Evolutionary conservation across 2,797 vertebrate genomes (phyloP).

Genomic region (Phataginus tricuspis): DNA sequence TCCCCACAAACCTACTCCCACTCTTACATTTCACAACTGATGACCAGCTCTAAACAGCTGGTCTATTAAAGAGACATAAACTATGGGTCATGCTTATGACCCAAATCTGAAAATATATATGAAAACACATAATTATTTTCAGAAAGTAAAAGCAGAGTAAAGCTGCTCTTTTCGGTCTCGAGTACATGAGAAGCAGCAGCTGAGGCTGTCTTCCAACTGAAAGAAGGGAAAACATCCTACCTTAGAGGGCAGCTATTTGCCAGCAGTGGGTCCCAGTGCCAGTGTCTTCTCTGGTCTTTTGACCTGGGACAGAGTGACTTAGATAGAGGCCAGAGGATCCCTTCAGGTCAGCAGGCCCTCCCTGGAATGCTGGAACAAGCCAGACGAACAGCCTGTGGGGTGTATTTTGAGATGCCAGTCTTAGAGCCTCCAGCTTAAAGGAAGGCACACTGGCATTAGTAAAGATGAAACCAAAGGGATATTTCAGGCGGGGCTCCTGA

Average conservation of each 20-base stretch:
- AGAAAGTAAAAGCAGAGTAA: constrained; percentile 53
- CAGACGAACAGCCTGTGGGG: fast-evolving
- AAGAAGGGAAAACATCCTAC: constrained; percentile 79
- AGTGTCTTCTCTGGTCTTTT: constrained; percentile 60
- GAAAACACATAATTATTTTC: constrained; percentile 55
- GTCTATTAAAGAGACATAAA: constrained; percentile 46
- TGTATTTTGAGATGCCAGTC: constrained; percentile 27
- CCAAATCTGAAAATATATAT: neutral
- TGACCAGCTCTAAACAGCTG: constrained; percentile 44
- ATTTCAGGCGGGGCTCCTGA: neutral
- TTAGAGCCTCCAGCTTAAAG: neutral
- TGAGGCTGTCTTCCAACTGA: neutral
- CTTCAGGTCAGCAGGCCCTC: constrained; percentile 35
- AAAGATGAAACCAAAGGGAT: neutral
- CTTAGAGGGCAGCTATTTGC: constrained; percentile 59
- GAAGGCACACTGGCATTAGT: fast-evolving
- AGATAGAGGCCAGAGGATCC: constrained; percentile 38
- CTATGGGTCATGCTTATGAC: constrained; percentile 11
- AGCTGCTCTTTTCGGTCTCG: neutral
- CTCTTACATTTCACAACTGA: constrained; percentile 11
- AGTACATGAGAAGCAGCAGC: neutral
- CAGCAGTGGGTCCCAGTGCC: constrained; percentile 38
- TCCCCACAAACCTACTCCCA: neutral
- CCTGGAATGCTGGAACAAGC: constrained; percentile 49
- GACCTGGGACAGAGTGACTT: constrained; percentile 52